Evolutionary conservation across 2,797 vertebrate genomes (phyloP).

Genomic region (Onychomys torridus): DNA sequence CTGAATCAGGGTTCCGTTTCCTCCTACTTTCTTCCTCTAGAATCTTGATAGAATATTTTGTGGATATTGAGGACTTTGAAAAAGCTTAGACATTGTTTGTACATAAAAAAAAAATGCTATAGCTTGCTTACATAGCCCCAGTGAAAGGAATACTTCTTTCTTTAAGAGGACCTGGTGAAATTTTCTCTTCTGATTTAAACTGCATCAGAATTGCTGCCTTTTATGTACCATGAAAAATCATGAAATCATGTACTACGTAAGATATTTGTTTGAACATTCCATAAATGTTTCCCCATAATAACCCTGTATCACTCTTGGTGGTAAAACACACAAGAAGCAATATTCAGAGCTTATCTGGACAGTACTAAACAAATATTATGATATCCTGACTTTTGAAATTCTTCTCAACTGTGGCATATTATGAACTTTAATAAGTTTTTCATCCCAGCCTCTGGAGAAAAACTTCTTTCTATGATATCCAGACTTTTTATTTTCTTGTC

Average conservation of each 20-base stretch:
- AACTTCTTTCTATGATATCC: not conserved
- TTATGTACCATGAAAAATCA: not conserved
- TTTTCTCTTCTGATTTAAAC: not conserved
- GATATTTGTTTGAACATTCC: not conserved
- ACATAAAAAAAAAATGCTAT: not conserved
- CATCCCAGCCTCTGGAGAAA: not conserved
- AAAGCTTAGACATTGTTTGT: not conserved
- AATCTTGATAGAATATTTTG: accelerated
- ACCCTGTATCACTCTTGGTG: not conserved
- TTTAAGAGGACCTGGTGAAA: not conserved
- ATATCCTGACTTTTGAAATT: not conserved
- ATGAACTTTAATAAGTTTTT: not conserved
- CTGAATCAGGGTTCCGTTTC: not conserved
- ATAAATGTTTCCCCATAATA: accelerated
- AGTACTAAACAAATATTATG: not conserved
- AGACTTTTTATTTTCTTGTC: not conserved
- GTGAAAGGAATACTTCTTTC: not conserved
- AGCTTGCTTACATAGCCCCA: too few species aligned
- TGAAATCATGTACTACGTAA: not conserved
- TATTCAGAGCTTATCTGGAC: too few species aligned
- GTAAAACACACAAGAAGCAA: too few species aligned
- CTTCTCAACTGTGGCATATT: not conserved
- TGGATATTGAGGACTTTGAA: not conserved
- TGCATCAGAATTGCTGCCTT: not conserved
- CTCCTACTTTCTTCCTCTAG: not conserved